phyloP scores from a whole-genome alignment of 2,888 invertebrate genomes.

The Andricus quercusramuli region DNA sequence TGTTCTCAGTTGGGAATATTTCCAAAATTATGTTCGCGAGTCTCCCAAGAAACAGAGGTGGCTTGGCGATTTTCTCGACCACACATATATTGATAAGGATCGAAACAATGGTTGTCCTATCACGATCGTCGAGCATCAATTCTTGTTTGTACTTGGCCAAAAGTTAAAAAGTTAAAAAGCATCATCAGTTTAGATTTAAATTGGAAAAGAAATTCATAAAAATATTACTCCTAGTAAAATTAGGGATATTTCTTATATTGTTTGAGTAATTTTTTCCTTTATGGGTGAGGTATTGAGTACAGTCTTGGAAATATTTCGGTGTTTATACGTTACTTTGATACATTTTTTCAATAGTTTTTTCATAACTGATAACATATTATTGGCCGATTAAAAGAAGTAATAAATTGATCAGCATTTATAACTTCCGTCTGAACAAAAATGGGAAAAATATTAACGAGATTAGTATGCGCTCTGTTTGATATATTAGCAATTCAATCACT shows the following conservation, averaged over 20 bases:
- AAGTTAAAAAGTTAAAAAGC: not conserved
- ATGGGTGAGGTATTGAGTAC: too few species aligned
- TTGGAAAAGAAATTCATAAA: too few species aligned
- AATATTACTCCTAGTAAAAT: too few species aligned
- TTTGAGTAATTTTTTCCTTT: too few species aligned
- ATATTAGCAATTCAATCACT: not conserved
- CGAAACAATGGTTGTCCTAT: slow-evolving; percentile 28
- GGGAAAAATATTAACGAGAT: too few species aligned
- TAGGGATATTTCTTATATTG: too few species aligned
- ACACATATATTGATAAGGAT: slow-evolving; percentile 30
- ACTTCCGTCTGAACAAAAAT: not conserved
- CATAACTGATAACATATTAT: too few species aligned
- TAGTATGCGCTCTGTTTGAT: too few species aligned
- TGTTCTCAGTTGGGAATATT: slow-evolving; percentile 38
- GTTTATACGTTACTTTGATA: too few species aligned
- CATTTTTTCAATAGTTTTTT: too few species aligned
- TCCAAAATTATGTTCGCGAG: slow-evolving; percentile 40
- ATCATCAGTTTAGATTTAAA: not conserved
- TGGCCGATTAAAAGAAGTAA: too few species aligned
- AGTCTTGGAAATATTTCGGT: too few species aligned
- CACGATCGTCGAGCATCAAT: slow-evolving; percentile 30
- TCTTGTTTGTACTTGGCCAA: slow-evolving; percentile 28
- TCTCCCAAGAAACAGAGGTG: slow-evolving; percentile 29
- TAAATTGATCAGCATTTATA: not conserved
- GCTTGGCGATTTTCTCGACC: slow-evolving; percentile 13